Evolutionary conservation across 2,797 vertebrate species (phyloP), one percentile per base, ranked within the genome.

Genomic region (Miopithecus talapoin): DNA sequence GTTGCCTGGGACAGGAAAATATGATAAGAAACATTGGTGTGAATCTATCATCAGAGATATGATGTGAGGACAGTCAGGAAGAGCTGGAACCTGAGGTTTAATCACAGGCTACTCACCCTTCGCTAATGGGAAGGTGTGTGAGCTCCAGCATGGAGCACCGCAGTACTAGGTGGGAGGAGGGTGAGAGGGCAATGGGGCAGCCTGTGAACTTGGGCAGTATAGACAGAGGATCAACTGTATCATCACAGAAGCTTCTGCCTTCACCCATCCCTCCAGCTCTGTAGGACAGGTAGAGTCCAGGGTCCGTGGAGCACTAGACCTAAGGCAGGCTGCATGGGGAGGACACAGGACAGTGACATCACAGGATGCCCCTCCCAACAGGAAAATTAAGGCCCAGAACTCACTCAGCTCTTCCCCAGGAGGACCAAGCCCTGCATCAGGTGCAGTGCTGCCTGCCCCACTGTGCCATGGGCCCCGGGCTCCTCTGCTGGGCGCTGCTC

Each of bases 401-500:
- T 57, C 64, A 68, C 50, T 53, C 6, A 1, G 5, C 13, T 59
- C 39, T 68, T 30, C 22, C 10, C 14, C 7, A n/a, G 30, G 7
- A 87, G 39, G 12, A 19, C 19, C 30, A 70, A 5, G 2, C 1
- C 16, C 43, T 16, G 24, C 76, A 5, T 3, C 48, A 9, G 6
- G 0, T 10, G 55, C 3, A 11, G n/a, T 10, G 30, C 19, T n/a
- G 28, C 12, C 48, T 24, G 1, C 4, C 39, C 7, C 1, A 17
- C 14, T 1, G 11, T 8, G 22, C 57, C 22, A 26, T 59, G 36
- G 64, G 19, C n/a, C 55, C 26, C 26, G 17, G 41, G 22, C 4
- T 86, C 26, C 46, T 89, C 12, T 26, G n/a, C 11, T 75, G 39
- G 1, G 28, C 0, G 1, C 9, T 28, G 36, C 13, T 85, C 33